Conservation (phyloP, 2,888 invertebrate genomes). For the Beris morrisii region DNA sequence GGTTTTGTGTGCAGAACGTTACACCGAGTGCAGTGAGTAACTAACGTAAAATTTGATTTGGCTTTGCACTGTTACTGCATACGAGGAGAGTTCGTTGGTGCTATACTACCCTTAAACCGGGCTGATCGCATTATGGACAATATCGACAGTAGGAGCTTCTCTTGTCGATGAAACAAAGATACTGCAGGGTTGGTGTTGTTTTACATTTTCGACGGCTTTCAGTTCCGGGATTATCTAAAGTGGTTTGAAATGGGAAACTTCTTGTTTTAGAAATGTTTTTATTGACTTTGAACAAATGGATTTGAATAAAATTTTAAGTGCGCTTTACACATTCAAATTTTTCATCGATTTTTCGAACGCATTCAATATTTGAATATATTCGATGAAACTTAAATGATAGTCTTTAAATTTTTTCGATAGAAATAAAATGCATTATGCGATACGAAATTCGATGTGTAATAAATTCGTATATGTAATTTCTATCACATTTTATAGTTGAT, state of each 20-base stretch:
- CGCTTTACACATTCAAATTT: no score
- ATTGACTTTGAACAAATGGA: conserved; percentile 13
- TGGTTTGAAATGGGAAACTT: conserved; percentile 29
- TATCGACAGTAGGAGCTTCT: conserved; percentile 20
- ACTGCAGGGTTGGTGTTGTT: conserved; percentile 16
- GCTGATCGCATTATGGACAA: conserved; percentile 30
- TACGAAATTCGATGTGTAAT: no score
- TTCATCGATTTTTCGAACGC: no score
- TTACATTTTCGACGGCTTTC: conserved; percentile 27
- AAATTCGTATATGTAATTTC: no score
- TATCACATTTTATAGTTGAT: no score
- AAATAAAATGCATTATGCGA: no score
- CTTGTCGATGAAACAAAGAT: conserved; percentile 30
- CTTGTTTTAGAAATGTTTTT: conserved; percentile 7
- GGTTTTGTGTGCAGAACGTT: conserved; percentile 32
- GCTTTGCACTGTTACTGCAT: conserved; percentile 23
- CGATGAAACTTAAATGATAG: no score
- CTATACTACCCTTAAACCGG: conserved; percentile 22
- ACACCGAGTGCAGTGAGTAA: conserved; percentile 28
- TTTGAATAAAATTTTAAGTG: neutral
- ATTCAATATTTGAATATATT: no score
- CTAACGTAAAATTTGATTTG: conserved; percentile 39
- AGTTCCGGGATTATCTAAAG: conserved; percentile 29
- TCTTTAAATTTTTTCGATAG: no score
- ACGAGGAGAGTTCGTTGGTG: neutral